Evolutionary conservation across 2,888 invertebrate species (phyloP).

Genomic region (Andricus quercusramuli): DNA sequence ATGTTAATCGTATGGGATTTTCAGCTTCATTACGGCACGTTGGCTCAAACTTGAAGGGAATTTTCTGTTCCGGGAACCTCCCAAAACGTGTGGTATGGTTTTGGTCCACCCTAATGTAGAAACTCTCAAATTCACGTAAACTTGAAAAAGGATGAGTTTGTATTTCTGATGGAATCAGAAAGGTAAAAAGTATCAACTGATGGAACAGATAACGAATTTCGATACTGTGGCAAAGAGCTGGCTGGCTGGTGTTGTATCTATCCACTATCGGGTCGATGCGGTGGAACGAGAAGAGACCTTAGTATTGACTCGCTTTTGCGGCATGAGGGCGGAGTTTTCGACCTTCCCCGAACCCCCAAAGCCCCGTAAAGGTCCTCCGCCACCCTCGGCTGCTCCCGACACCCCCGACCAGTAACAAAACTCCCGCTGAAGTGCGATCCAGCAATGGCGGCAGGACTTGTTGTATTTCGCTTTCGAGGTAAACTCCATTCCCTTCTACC

Average conservation of each 20-base stretch:
- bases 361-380: slow-evolving; percentile 43
- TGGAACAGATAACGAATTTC: slow-evolving; percentile 48
- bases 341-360: slow-evolving; percentile 57
- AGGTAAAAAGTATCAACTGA: slow-evolving; percentile 17
- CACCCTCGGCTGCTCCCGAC: slow-evolving; percentile 46
- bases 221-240: slow-evolving; percentile 37
- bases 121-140: neutral
- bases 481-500: slow-evolving; percentile 65
- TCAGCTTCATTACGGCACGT: no score
- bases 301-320: slow-evolving; percentile 76
- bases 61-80: no score
- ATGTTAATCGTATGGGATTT: no score
- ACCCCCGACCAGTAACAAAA: slow-evolving; percentile 65
- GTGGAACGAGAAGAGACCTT: slow-evolving; percentile 55
- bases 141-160: neutral
- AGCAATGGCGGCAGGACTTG: slow-evolving; percentile 78
- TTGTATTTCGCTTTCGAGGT: slow-evolving; percentile 77
- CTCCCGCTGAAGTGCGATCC: slow-evolving; percentile 73
- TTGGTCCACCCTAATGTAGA: neutral
- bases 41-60: no score
- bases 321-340: slow-evolving; percentile 77
- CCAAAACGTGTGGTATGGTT: no score
- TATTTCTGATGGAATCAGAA: slow-evolving; percentile 8
- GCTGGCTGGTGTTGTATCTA: neutral
- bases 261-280: slow-evolving; percentile 51